Conservation (phyloP, 2,113 vertebrate species). For the Embiotoca jacksoni region DNA sequence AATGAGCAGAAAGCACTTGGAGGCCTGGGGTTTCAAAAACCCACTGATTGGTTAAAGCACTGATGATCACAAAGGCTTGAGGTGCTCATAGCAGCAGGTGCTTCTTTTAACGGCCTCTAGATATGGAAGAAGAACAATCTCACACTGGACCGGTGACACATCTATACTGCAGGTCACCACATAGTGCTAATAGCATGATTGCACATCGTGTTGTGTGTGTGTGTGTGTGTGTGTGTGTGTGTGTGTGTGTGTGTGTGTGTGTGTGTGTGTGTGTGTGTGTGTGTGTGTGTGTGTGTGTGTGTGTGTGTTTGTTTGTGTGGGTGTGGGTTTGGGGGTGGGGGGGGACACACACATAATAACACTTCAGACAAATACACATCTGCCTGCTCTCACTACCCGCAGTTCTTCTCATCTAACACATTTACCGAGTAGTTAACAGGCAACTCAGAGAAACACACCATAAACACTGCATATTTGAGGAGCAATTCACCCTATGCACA, state of each 20-base stretch:
- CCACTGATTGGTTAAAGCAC: constrained; percentile 82
- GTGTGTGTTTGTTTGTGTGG: not conserved
- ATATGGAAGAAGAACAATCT: constrained; percentile 71
- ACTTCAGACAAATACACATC: constrained; percentile 68
- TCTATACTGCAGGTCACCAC: constrained; percentile 69
- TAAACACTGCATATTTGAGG: constrained; percentile 70
- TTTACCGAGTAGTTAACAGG: constrained; percentile 54
- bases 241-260: constrained; percentile 1
- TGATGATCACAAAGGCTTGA: constrained; percentile 83
- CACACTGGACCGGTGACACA: constrained; percentile 71
- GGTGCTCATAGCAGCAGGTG: constrained; percentile 81
- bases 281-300: constrained; percentile 13
- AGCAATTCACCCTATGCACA: constrained; percentile 55
- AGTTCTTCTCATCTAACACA: constrained; percentile 69
- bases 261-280: constrained; percentile 32
- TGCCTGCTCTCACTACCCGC: constrained; percentile 61
- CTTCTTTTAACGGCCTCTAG: constrained; percentile 76
- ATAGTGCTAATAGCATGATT: constrained; percentile 71
- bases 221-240: constrained; percentile 8
- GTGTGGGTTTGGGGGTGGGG: constrained; percentile 1
- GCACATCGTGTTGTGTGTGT: constrained; percentile 57
- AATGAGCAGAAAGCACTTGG: constrained; percentile 80
- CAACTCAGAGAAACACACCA: constrained; percentile 65
- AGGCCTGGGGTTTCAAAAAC: constrained; percentile 57
- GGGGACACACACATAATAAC: constrained; percentile 62